phyloP scores from a whole-genome alignment of 2,113 vertebrate species.

The Scopus umbretta region DNA sequence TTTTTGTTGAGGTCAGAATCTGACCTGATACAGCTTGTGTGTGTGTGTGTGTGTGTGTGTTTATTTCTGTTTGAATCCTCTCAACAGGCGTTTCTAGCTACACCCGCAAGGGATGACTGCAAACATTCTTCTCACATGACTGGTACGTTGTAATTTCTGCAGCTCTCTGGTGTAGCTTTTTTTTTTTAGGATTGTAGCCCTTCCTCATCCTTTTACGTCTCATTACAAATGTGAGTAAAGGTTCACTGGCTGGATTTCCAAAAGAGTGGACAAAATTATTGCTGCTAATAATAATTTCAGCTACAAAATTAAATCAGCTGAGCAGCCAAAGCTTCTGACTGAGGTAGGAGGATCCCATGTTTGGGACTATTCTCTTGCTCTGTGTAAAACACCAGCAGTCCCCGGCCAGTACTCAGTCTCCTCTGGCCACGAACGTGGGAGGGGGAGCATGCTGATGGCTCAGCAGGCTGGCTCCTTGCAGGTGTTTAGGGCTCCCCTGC shows the following conservation, averaged over 20 bases:
- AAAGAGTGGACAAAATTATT: conserved; percentile 19
- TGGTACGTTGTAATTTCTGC: not conserved
- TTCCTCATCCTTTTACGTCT: not conserved
- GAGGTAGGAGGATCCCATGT: conserved; percentile 2
- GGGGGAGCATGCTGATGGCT: not conserved
- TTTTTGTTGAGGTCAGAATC: not conserved
- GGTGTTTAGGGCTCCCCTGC: not conserved
- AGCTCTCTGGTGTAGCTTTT: not conserved
- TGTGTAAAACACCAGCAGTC: conserved; percentile 25
- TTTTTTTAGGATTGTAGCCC: not conserved
- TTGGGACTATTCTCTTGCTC: conserved; percentile 17
- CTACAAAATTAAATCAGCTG: conserved; percentile 26
- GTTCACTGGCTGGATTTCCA: conserved; percentile 30
- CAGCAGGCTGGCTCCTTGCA: not conserved
- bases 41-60: not conserved
- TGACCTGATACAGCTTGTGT: not conserved
- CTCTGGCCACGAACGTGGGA: not conserved
- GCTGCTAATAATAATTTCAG: conserved; percentile 34
- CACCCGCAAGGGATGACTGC: not conserved
- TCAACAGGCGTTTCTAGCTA: not conserved
- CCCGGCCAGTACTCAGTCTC: not conserved
- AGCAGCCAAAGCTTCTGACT: conserved; percentile 30
- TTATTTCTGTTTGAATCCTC: not conserved
- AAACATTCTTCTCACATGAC: conserved; percentile 23
- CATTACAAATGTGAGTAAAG: conserved; percentile 2